Evolutionary conservation across 2,797 vertebrate genomes (phyloP).

Genomic region (Malurus leucopterus): DNA sequence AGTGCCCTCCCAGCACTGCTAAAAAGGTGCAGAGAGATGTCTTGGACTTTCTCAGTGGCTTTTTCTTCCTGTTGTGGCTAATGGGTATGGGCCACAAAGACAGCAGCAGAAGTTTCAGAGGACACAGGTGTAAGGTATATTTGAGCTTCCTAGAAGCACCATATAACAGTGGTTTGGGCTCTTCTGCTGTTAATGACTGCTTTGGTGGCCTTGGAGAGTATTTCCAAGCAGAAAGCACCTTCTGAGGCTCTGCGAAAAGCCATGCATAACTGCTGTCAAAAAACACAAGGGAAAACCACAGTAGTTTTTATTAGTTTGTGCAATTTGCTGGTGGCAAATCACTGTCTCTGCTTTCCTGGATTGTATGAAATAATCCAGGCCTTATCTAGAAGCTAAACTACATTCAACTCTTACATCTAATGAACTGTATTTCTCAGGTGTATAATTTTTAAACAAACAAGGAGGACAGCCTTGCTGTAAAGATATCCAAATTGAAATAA

Average conservation of each 20-base stretch:
- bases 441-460: background rate
- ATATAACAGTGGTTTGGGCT: background rate
- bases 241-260: background rate
- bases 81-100: background rate
- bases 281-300: background rate
- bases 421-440: background rate
- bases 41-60: background rate
- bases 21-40: background rate
- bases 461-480: background rate
- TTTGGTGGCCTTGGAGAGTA: background rate
- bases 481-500: background rate
- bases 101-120: background rate
- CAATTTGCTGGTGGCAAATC: background rate
- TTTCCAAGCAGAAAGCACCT: background rate
- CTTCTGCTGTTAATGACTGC: background rate
- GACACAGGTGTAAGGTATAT: background rate
- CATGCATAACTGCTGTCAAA: background rate
- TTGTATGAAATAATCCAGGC: background rate
- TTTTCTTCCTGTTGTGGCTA: background rate
- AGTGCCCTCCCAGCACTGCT: background rate
- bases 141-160: background rate
- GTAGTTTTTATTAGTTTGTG: background rate
- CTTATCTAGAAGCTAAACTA: background rate
- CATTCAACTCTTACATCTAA: background rate
- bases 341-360: background rate